A percentile compares a stretch with the other conserved stretches of the same genome.
Evolutionary conservation across 1,140 invertebrate genomes (phyloP).

Genomic region (Megathymus violae): DNA sequence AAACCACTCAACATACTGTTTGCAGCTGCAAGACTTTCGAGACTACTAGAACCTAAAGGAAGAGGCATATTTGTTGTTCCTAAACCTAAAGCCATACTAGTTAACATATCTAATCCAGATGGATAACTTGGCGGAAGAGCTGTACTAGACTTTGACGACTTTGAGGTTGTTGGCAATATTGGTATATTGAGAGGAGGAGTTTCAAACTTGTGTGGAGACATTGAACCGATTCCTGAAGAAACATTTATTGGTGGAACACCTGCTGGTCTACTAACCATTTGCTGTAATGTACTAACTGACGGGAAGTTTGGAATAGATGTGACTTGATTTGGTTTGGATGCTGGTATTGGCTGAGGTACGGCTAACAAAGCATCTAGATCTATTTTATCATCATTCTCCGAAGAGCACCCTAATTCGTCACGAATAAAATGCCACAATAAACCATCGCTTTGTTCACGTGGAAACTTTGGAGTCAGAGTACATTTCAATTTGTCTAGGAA

Average conservation of each 20-base stretch:
- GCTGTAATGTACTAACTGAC: constrained; percentile 79
- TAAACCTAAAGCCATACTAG: constrained; percentile 80
- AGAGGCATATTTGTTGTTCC: constrained; percentile 71
- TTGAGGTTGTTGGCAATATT: constrained; percentile 70
- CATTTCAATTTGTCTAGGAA: constrained; percentile 92
- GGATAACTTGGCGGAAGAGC: constrained; percentile 67
- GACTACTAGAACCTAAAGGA: constrained; percentile 62
- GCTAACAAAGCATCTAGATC: constrained; percentile 81
- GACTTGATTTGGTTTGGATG: constrained; percentile 71
- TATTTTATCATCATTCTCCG: constrained; percentile 84
- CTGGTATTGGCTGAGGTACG: constrained; percentile 83
- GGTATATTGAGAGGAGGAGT: constrained; percentile 78
- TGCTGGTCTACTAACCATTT: constrained; percentile 80
- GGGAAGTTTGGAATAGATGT: constrained; percentile 76
- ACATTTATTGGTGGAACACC: constrained; percentile 79
- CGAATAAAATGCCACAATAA: constrained; percentile 86
- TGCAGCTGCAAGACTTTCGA: constrained; percentile 77
- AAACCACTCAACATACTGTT: constrained; percentile 78
- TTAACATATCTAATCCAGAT: constrained; percentile 80
- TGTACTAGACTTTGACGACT: constrained; percentile 73
- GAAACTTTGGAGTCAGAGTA: constrained; percentile 87
- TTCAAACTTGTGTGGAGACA: constrained; percentile 80
- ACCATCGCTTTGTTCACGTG: constrained; percentile 86
- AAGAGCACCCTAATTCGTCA: constrained; percentile 83
- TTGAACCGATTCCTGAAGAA: constrained; percentile 72